phyloP scores from a whole-genome alignment of 2,888 invertebrate species.

The Volucella zonaria region DNA sequence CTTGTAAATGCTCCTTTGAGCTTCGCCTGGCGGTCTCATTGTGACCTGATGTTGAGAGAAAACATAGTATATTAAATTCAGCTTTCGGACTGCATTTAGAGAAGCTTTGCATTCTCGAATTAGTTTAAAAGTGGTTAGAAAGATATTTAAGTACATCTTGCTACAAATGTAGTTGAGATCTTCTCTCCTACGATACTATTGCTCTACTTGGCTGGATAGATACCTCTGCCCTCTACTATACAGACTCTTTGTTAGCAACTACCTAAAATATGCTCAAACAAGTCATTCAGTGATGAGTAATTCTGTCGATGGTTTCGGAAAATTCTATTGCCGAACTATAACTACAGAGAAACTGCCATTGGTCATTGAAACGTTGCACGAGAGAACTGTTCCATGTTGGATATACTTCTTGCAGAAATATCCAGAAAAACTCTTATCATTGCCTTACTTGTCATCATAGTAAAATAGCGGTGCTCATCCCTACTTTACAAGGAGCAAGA shows the following conservation, averaged over 20 bases:
- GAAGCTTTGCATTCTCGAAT: too few relatives aligned
- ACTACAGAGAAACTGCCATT: slow-evolving; percentile 91
- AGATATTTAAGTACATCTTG: too few relatives aligned
- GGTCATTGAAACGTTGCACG: slow-evolving; percentile 92
- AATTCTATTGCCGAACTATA: slow-evolving; percentile 87
- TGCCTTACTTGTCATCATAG: slow-evolving; percentile 86
- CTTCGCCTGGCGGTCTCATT: too few relatives aligned
- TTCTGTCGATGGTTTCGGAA: slow-evolving; percentile 86
- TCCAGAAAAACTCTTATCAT: slow-evolving; percentile 84
- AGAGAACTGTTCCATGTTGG: slow-evolving; percentile 87
- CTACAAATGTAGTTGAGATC: too few relatives aligned
- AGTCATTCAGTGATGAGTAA: slow-evolving; percentile 90
- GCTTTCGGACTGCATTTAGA: too few relatives aligned
- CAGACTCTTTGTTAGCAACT: slow-evolving; percentile 96
- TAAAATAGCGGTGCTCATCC: slow-evolving; percentile 86
- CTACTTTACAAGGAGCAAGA: slow-evolving; percentile 89
- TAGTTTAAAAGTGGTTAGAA: too few relatives aligned
- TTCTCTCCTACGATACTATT: too few relatives aligned
- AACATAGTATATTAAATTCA: too few relatives aligned
- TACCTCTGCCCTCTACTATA: slow-evolving; percentile 80
- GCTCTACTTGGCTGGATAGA: slow-evolving; percentile 70
- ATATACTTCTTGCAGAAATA: slow-evolving; percentile 91
- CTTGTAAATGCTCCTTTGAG: too few relatives aligned
- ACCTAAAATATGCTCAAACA: slow-evolving; percentile 93
- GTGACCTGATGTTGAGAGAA: too few relatives aligned